Conservation (phyloP, 2,797 vertebrate genomes). For the Neosalanx taihuensis region DNA sequence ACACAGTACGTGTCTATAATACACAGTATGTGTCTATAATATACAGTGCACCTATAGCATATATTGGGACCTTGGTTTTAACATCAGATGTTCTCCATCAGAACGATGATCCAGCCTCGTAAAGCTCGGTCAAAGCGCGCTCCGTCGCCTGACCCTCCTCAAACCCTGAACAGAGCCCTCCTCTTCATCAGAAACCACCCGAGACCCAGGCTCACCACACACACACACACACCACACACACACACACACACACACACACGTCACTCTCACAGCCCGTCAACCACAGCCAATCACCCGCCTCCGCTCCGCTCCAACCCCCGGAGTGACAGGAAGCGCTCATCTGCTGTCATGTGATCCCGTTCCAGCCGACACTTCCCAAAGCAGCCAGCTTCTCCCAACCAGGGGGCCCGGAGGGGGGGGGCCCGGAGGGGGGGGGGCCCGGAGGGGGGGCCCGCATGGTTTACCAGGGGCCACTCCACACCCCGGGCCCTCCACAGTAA, state of each 20-base stretch:
- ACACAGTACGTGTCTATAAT: no score
- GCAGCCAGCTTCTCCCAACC: no score
- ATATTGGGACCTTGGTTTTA: no score
- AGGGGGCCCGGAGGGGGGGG: no score
- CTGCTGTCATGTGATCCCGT: neutral
- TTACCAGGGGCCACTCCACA: neutral
- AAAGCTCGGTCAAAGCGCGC: constrained; percentile 10
- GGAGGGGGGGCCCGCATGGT: no score
- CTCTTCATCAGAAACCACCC: neutral
- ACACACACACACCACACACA: no score
- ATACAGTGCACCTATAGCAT: no score
- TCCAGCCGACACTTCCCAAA: no score
- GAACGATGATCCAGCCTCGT: neutral
- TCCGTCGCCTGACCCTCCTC: neutral
- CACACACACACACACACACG: neutral
- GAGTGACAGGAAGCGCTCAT: neutral
- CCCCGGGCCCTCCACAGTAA: constrained; percentile 19
- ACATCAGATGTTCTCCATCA: no score
- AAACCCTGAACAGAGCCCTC: neutral
- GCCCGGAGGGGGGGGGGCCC: no score
- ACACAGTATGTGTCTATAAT: no score
- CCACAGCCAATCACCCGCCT: constrained; percentile 5
- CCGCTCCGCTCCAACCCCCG: neutral
- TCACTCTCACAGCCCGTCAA: neutral
- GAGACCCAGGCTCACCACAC: neutral